Conservation (phyloP, 2,797 vertebrate species). For the Microctenopoma steveboyesi region DNA sequence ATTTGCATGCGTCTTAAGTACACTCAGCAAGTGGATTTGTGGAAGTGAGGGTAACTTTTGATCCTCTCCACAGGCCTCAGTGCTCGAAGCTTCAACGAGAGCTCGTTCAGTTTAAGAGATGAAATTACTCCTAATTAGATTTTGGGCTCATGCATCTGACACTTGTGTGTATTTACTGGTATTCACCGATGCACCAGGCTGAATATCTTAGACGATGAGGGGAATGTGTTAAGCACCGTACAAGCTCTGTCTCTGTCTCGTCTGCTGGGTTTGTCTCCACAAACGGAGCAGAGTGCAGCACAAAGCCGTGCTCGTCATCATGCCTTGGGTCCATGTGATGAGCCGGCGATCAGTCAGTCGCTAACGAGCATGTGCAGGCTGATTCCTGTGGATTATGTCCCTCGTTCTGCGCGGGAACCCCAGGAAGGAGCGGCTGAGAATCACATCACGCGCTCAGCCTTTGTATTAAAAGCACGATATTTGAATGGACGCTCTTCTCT, state of each 20-base stretch:
- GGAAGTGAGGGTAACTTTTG: constrained; percentile 45
- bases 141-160: constrained; percentile 22
- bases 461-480: too few relatives aligned
- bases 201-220: background rate
- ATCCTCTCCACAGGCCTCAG: constrained; percentile 45
- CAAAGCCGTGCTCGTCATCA: too few relatives aligned
- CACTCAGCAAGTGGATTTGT: constrained; percentile 27
- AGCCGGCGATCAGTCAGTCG: too few relatives aligned
- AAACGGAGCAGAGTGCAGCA: too few relatives aligned
- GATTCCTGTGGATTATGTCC: too few relatives aligned
- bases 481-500: too few relatives aligned
- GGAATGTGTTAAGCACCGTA: too few relatives aligned
- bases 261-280: background rate
- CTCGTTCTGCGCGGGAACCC: too few relatives aligned
- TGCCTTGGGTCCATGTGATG: too few relatives aligned
- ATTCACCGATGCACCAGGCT: constrained; percentile 1
- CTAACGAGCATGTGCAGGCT: too few relatives aligned
- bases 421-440: too few relatives aligned
- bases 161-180: constrained; percentile 21
- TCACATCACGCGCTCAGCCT: too few relatives aligned
- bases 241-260: background rate
- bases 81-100: constrained; percentile 29
- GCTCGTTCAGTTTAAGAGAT: constrained; percentile 42
- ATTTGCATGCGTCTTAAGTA: constrained; percentile 44
- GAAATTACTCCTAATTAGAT: constrained; percentile 47